These are phyloP conservation scores for Vipera ursinii DNA, from an alignment of 2,797 vertebrate genomes.

Conservation along the genomic window DNA sequence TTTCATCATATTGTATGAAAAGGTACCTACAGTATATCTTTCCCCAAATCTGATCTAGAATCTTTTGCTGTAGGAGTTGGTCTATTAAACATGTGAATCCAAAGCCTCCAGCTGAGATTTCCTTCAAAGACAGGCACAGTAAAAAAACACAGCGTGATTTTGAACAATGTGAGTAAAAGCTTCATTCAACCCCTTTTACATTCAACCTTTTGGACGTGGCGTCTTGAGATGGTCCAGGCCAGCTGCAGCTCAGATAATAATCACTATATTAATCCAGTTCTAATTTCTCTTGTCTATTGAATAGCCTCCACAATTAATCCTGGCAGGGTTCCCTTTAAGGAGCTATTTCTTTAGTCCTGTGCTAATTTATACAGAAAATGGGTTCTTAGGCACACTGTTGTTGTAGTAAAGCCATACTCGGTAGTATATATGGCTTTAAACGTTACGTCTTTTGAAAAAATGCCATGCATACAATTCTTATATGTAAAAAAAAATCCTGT, in stretches of 20 bases:
- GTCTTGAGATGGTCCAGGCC: constrained; percentile 38
- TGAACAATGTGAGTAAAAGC: constrained; percentile 53
- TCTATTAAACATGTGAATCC: background rate
- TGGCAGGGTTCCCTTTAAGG: constrained; percentile 47
- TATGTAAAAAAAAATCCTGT: background rate
- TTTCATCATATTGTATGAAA: background rate
- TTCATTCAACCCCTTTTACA: constrained; percentile 54
- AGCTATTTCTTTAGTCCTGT: constrained; percentile 35
- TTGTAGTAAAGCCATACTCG: constrained; percentile 19
- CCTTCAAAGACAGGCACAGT: background rate
- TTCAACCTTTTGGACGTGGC: constrained; percentile 27
- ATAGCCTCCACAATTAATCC: constrained; percentile 59
- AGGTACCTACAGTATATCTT: background rate
- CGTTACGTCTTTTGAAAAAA: background rate
- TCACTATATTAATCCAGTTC: constrained; percentile 58
- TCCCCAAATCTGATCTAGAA: background rate
- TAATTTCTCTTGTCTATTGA: constrained; percentile 46
- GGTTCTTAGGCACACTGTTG: background rate
- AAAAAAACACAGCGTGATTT: constrained; percentile 13
- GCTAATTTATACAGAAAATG: constrained; percentile 30
- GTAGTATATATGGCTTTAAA: constrained; percentile 19
- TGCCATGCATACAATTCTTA: background rate
- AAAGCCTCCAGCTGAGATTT: background rate
- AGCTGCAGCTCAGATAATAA: constrained; percentile 58
- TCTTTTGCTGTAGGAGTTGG: background rate